Evolutionary conservation across 2,888 invertebrate genomes (phyloP).

Genomic region (Polymixis flavicincta): DNA sequence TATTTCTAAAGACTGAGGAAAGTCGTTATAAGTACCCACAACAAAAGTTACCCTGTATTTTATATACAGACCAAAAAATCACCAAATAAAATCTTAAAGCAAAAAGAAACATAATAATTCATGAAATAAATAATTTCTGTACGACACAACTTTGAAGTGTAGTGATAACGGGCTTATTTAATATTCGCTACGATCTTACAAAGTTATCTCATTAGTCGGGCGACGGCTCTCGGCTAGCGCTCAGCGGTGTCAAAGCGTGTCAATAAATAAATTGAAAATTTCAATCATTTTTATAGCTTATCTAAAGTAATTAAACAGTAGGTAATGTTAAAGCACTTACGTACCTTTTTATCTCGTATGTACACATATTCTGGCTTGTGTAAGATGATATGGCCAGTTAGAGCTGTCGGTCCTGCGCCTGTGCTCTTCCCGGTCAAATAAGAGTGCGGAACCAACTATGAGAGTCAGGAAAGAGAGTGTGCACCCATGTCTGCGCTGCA

Average conservation of each 20-base stretch:
- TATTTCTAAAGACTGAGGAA: not conserved
- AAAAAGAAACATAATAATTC: constrained; percentile 22
- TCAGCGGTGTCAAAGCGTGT: constrained; percentile 37
- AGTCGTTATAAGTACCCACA: not conserved
- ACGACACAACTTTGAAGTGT: constrained; percentile 50
- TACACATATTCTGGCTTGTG: no score
- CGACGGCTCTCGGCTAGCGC: constrained; percentile 44
- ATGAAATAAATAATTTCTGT: constrained; percentile 37
- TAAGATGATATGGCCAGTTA: no score
- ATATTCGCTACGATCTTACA: constrained; percentile 70
- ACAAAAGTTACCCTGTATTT: not conserved
- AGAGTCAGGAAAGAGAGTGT: no score
- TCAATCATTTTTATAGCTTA: constrained; percentile 36
- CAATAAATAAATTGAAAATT: constrained; percentile 48
- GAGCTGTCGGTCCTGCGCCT: no score
- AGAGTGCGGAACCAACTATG: no score
- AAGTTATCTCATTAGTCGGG: constrained; percentile 72
- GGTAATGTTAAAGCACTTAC: no score
- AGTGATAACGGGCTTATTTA: constrained; percentile 63
- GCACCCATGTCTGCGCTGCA: no score
- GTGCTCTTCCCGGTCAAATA: no score
- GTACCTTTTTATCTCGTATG: no score
- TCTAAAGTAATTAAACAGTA: constrained; percentile 4
- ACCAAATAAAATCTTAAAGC: not conserved
- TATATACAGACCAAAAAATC: not conserved